These are phyloP conservation scores for Condylostylus longicornis DNA, from an alignment of 1,140 invertebrate species.

Conservation along the genomic window DNA sequence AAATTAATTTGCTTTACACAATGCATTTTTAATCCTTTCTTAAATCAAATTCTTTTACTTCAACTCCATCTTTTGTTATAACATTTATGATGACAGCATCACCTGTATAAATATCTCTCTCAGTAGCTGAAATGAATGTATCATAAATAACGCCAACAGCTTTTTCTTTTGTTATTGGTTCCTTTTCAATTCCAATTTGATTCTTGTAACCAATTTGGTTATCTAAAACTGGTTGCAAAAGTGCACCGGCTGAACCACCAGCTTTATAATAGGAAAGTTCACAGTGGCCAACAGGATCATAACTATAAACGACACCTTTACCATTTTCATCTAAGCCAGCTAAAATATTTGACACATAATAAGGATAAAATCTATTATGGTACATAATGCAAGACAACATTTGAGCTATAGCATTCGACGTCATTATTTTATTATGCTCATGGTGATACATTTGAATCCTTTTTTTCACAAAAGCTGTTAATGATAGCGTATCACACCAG, in stretches of 20 bases:
- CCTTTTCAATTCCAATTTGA: conserved; percentile 47
- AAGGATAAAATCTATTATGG: conserved; percentile 95
- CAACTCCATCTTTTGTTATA: conserved; percentile 78
- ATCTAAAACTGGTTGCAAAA: conserved; percentile 73
- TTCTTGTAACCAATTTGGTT: conserved; percentile 83
- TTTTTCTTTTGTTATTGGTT: conserved; percentile 55
- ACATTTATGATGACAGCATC: conserved; percentile 80
- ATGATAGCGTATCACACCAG: conserved; percentile 93
- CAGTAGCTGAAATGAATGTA: conserved; percentile 90
- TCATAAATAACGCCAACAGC: conserved; percentile 80
- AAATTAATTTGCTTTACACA: too few relatives aligned
- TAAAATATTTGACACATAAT: conserved; percentile 90
- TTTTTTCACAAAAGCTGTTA: conserved; percentile 72
- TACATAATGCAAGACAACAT: conserved; percentile 94
- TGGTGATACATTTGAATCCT: conserved; percentile 91
- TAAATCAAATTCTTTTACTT: conserved; percentile 49
- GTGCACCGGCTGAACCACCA: conserved; percentile 64
- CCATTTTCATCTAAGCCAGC: conserved; percentile 77
- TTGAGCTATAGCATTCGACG: conserved; percentile 81
- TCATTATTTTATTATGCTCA: conserved; percentile 88
- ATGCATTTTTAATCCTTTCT: conserved; percentile 57
- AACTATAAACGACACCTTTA: conserved; percentile 88
- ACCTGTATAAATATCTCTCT: conserved; percentile 93
- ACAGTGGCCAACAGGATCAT: conserved; percentile 92
- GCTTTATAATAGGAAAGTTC: conserved; percentile 67